Conservation (phyloP, 2,113 vertebrate species). For the Calypte anna region DNA sequence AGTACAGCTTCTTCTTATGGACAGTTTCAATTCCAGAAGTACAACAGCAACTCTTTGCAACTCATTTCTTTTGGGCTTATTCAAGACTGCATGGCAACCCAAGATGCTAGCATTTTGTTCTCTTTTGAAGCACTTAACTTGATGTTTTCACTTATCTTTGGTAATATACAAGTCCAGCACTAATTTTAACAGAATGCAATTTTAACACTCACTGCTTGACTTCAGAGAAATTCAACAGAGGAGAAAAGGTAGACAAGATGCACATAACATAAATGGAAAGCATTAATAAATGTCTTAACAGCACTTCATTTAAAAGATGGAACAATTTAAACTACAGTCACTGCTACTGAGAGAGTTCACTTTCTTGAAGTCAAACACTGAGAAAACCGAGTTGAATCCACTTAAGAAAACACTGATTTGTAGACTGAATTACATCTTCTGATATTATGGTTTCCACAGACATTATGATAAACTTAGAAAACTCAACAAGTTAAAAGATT, state of each 20-base stretch:
- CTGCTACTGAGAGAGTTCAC: not conserved
- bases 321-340: not conserved
- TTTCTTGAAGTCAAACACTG: not conserved
- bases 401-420: not conserved
- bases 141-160: conserved; percentile 39
- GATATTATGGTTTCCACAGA: not conserved
- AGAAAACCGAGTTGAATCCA: not conserved
- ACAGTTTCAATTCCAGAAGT: not conserved
- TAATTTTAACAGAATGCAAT: conserved; percentile 57
- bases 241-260: not conserved
- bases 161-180: not conserved
- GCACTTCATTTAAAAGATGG: not conserved
- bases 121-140: conserved; percentile 25
- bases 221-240: not conserved
- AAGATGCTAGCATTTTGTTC: not conserved
- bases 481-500: not conserved
- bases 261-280: not conserved
- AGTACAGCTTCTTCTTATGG: not conserved
- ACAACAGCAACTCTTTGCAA: conserved; percentile 23
- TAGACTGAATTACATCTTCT: not conserved
- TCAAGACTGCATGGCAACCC: not conserved
- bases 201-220: conserved; percentile 12
- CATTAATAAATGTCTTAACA: not conserved
- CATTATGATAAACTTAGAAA: not conserved
- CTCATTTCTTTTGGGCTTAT: not conserved